These are phyloP conservation scores for Electrona antarctica DNA, from an alignment of 2,113 vertebrate species.

Conservation along the genomic window DNA sequence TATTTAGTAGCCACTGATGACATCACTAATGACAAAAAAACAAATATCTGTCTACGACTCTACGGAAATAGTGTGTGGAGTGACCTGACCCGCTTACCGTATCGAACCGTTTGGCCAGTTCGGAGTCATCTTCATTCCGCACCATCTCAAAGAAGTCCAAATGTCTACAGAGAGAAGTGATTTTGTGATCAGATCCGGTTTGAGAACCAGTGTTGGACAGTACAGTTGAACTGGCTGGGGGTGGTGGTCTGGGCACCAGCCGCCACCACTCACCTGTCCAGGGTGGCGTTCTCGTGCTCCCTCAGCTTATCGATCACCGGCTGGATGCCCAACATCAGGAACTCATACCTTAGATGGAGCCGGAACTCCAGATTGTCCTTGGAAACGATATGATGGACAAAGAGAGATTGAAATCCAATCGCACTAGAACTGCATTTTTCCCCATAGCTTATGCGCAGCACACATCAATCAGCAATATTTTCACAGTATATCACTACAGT, in stretches of 20 bases:
- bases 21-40: neutral
- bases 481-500: no score
- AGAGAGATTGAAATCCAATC: neutral
- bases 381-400: neutral
- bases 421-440: no score
- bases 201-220: no score
- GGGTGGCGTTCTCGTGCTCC: constrained; percentile 91
- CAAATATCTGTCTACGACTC: neutral
- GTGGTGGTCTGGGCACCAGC: neutral
- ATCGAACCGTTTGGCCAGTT: constrained; percentile 93
- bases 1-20: neutral
- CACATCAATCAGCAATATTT: no score
- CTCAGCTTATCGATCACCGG: constrained; percentile 96
- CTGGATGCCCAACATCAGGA: constrained; percentile 97
- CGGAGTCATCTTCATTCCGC: constrained; percentile 94
- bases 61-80: neutral
- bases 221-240: no score
- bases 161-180: constrained; percentile 79
- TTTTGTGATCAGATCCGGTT: neutral
- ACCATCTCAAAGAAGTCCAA: constrained; percentile 99
- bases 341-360: constrained; percentile 95
- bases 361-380: constrained; percentile 97
- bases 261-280: constrained; percentile 86
- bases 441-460: no score
- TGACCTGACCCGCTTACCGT: constrained; percentile 80